Conservation (phyloP, 2,888 invertebrate genomes). For the Meandrusa payeni region DNA sequence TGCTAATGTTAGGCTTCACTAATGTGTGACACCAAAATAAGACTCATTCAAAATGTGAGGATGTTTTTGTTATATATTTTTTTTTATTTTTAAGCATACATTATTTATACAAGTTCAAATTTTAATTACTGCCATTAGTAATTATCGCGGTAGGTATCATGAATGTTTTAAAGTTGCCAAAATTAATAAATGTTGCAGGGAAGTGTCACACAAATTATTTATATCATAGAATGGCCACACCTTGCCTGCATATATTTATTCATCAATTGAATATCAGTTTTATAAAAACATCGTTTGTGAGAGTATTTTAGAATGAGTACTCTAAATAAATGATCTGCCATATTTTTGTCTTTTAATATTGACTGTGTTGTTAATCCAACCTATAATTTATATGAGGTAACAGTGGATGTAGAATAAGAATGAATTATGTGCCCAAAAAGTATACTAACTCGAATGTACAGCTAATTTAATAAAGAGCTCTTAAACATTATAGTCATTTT, state of each 20-base stretch:
- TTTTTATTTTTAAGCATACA: slow-evolving; percentile 76
- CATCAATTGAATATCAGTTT: slow-evolving; percentile 57
- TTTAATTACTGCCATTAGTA: slow-evolving; percentile 77
- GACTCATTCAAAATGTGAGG: slow-evolving; percentile 74
- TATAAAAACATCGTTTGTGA: slow-evolving; percentile 68
- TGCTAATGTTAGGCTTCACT: slow-evolving; percentile 79
- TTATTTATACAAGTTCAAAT: slow-evolving; percentile 73
- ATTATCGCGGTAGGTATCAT: slow-evolving; percentile 57
- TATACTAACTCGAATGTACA: slow-evolving; percentile 82
- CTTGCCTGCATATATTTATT: slow-evolving; percentile 80
- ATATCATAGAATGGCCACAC: slow-evolving; percentile 74
- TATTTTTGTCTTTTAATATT: slow-evolving; percentile 76
- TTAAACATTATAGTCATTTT: slow-evolving; percentile 48
- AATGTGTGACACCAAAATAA: slow-evolving; percentile 79
- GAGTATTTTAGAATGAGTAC: slow-evolving; percentile 74
- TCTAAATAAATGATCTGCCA: slow-evolving; percentile 80
- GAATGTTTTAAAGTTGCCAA: slow-evolving; percentile 50
- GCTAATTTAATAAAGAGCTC: slow-evolving; percentile 80
- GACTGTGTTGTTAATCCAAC: slow-evolving; percentile 71
- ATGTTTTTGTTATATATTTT: slow-evolving; percentile 67
- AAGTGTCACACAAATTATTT: slow-evolving; percentile 74
- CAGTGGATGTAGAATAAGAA: slow-evolving; percentile 73
- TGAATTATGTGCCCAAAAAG: slow-evolving; percentile 78
- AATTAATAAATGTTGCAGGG: slow-evolving; percentile 70
- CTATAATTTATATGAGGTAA: slow-evolving; percentile 58